phyloP scores from a whole-genome alignment of 2,113 vertebrate genomes.

The Rattus norvegicus region GRCr8 NC_086025.1:60284501-60285000 shows the following conservation, averaged over 20 bases:
- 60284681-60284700: conserved; percentile 33
- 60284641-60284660: not conserved
- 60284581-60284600: not conserved
- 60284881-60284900: not conserved
- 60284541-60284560: not conserved
- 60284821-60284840: not conserved
- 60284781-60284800: not conserved
- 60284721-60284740: not conserved
- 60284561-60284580: not conserved
- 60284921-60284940: conserved; percentile 24
- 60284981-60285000: not conserved
- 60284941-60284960: conserved; percentile 38
- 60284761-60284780: no score
- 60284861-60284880: conserved; percentile 28
- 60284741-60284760: not conserved
- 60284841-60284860: not conserved
- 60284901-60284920: conserved; percentile 15
- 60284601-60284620: conserved; percentile 42
- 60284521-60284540: not conserved
- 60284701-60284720: not conserved
- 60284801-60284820: not conserved
- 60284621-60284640: not conserved
- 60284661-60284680: not conserved
- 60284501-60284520: not conserved
- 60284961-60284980: not conserved